Evolutionary conservation across 2,888 invertebrate species (phyloP), one percentile per base, ranked within the genome.

Genomic region (Noctua janthina): DNA sequence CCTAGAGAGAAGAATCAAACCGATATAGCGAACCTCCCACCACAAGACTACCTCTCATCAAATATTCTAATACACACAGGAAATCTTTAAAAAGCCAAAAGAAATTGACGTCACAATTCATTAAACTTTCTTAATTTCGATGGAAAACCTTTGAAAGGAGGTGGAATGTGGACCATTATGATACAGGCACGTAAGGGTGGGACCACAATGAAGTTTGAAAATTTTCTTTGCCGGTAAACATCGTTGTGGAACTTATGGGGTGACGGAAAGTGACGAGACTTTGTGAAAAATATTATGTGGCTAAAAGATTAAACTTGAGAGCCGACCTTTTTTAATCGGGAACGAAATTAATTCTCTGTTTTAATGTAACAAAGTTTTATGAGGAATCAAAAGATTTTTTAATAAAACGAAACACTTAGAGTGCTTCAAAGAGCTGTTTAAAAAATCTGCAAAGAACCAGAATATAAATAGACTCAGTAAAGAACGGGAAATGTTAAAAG

Each of bases 101-200:
- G 70, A 82, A 80, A 70, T 69, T 79, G 74, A 87, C 85, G 81
- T 84, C 86, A 78, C 81, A 87, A 88, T 90, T 92, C 90, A 92
- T 91, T 91, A 91, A 92, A 93, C 92, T 93, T 93, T 91, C 87
- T 89, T 91, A 91, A 92, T 92, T 92, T 92, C 84, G 87, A 86
- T 85, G 85, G 89, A 89, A 88, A 89, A 84, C 82, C 86, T 89
- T 85, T 87, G 84, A 85, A 88, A 86, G 79, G 77, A 82, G 82
- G 77, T 74, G 76, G 87, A 89, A 90, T 89, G 84, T 90, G 83
- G 85, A 79, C 80, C 85, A 90, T 86, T 89, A 86, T 86, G 83
- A 87, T 86, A 88, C 83, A 85, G 80, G 79, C 76, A 75, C 64
- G 67, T 79, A 79, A 85, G 85, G 74, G 73, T 64, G 76, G 73